phyloP scores from a whole-genome alignment of 2,888 invertebrate genomes.

The Trachelus tabidus region DNA sequence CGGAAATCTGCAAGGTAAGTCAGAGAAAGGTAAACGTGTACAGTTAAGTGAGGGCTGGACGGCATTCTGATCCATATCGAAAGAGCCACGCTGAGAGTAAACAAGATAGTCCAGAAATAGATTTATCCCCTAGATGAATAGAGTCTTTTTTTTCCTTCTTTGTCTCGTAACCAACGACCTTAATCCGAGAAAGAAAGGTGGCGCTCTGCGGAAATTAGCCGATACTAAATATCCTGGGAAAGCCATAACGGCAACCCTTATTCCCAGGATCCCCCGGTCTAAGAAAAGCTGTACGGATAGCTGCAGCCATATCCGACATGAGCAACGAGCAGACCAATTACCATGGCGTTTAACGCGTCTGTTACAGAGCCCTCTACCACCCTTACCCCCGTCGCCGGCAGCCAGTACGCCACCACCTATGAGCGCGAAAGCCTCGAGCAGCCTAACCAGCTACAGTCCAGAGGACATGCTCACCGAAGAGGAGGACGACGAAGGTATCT shows the following conservation, averaged over 20 bases:
- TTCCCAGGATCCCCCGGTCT: neutral
- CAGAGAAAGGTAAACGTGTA: no score
- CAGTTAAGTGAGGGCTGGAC: no score
- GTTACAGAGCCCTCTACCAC: constrained; percentile 60
- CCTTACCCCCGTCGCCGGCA: constrained; percentile 64
- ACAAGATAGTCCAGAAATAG: no score
- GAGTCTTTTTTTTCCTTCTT: no score
- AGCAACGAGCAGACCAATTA: neutral
- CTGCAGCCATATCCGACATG: neutral
- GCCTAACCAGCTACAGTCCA: constrained; percentile 62
- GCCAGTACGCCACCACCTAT: constrained; percentile 64
- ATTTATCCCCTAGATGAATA: no score
- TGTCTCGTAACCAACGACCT: no score
- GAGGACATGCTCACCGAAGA: constrained; percentile 69
- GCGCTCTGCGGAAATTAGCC: neutral
- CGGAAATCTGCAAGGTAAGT: constrained; percentile 70
- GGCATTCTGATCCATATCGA: no score
- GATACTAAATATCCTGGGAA: neutral
- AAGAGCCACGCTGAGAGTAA: no score
- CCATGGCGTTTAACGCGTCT: constrained; percentile 9
- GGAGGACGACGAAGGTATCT: constrained; percentile 62
- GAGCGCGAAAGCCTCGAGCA: constrained; percentile 64
- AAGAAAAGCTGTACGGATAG: neutral
- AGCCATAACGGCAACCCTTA: neutral
- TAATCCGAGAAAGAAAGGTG: no score